Evolutionary conservation across 1,140 invertebrate species (phyloP), one percentile per base, ranked within the genome.

Genomic region (Drosophila malerkotliana): DNA sequence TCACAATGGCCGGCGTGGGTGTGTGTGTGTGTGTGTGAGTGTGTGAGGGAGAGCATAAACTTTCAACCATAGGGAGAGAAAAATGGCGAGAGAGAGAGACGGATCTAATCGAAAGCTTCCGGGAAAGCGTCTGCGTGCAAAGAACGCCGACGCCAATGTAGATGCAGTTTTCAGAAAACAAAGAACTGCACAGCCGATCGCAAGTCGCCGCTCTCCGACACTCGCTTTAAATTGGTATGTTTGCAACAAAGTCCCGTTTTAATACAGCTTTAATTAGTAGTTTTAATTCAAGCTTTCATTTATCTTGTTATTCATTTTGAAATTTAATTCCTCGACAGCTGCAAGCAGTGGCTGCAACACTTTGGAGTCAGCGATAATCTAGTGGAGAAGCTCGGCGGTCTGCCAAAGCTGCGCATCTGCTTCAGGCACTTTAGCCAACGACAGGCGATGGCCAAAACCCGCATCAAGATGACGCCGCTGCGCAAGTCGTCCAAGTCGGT

Each of bases 381-480:
- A 45, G 74, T 89, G 41, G 41, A 77, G 56, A 58, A 75, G 67
- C 68, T 88, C 28, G 84, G 84, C 39, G 84, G 84, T n/a, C 59
- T 89, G 54, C 64, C 67, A 44, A 90, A 82, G 61, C 78, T 89
- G 56, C 85, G 85, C 72, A 90, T 89, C 74, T 90, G 87, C 71
- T 64, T 56, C 26, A 61, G 71, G 53, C 88, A 90, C 44, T 87
- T 90, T 34, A 72, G 62, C 53, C 71, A 79, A 59, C 59, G 73
- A 39, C 61, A 83, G 54, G 69, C 67, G 52, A 91, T 91, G 90
- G 90, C 90, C 64, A 91, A 91, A 52, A 91, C 90, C 54, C 84
- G 90, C 66, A 91, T 91, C 51, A 91, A 91, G 69, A 91, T 80
- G 45, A 91, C 89, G 62, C 90, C 90, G 56, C 63, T 89, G 54